Percentiles rank a stretch among this genome's conserved stretches.
Conservation (phyloP, 1,140 invertebrate genomes). For the Armadillidium nasatum region DNA sequence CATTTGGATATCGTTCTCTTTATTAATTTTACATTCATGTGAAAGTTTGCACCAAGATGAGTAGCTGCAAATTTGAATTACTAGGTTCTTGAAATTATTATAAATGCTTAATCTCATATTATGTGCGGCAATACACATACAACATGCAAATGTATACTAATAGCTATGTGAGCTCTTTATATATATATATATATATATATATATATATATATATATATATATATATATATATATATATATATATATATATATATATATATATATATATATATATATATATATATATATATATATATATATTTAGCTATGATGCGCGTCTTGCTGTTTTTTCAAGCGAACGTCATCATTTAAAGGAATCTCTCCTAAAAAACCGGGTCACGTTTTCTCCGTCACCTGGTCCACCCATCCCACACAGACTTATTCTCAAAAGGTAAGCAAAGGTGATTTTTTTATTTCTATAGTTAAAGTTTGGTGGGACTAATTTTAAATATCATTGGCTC, state of each 20-base stretch:
- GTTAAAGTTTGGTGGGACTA: too few species aligned
- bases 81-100: too few species aligned
- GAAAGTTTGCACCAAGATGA: too few species aligned
- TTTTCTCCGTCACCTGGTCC: slow-evolving; percentile 20
- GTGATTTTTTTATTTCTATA: too few species aligned
- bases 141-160: too few species aligned
- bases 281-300: slow-evolving; percentile 28
- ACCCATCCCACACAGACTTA: slow-evolving; percentile 21
- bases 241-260: slow-evolving; percentile 20
- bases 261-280: slow-evolving; percentile 20
- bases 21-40: too few species aligned
- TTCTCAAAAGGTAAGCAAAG: slow-evolving; percentile 19
- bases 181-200: background rate
- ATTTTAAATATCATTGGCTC: too few species aligned
- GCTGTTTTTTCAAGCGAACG: slow-evolving; percentile 26
- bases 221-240: slow-evolving; percentile 15
- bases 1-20: too few species aligned
- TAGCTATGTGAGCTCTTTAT: too few species aligned
- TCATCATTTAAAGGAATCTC: slow-evolving; percentile 24
- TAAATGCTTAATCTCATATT: too few species aligned
- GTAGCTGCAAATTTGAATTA: too few species aligned
- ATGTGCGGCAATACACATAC: too few species aligned
- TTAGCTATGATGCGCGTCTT: slow-evolving; percentile 23
- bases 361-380: slow-evolving; percentile 5
- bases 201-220: slow-evolving; percentile 10